Evolutionary conservation across 30 jellyfish, hydroid and myxozoan species (phyloP), one percentile per base, ranked within the genome.

Genomic region (Phacellophora camtschatica): DNA sequence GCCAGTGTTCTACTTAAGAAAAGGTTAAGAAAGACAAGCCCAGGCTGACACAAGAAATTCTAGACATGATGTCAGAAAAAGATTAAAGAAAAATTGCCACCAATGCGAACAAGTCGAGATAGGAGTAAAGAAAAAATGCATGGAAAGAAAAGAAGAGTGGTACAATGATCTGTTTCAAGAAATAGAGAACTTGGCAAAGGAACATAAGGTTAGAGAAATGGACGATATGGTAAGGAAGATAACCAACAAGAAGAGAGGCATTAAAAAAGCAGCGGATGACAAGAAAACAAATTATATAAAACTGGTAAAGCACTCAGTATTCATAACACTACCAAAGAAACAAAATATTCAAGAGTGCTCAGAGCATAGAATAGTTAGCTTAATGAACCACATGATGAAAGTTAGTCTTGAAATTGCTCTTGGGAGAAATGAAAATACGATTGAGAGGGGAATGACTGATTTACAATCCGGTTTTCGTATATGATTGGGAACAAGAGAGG

Each of bases 401-500:
- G 37, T 72, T 7, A 72, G 46, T 30, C 56, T 72, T 23, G 27
- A 33, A 34, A 51, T 72, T n/a, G 30, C 24, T n/a, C 20, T 51
- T 16, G 25, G 28, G 20, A 45, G 86, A 72, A 29, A 22, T 20
- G 55, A 32, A 34, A 3, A 37, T 1, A 19, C 46, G 31, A 28
- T 51, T 13, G 80, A 72, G 32, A 13, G 6, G 12, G 53, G 49
- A 22, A 51, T 72, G 11, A 32, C 81, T 13, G 50, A 71, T 5
- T 6, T 11, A 23, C 77, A 71, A 43, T 39, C 27, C 29, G 80
- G 85, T 4, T 71, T 71, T 32, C 8, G 39, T 19, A 6, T 4
- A 24, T 81, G 80, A 16, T 13, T 20, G 15, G 85, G 82, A 12
- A 72, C 86, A 51, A 72, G 77, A 50, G 79, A 72, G 31, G 77